These are phyloP conservation scores for Onychomys torridus DNA, from an alignment of 2,797 vertebrate species.

Conservation along the genomic window DNA sequence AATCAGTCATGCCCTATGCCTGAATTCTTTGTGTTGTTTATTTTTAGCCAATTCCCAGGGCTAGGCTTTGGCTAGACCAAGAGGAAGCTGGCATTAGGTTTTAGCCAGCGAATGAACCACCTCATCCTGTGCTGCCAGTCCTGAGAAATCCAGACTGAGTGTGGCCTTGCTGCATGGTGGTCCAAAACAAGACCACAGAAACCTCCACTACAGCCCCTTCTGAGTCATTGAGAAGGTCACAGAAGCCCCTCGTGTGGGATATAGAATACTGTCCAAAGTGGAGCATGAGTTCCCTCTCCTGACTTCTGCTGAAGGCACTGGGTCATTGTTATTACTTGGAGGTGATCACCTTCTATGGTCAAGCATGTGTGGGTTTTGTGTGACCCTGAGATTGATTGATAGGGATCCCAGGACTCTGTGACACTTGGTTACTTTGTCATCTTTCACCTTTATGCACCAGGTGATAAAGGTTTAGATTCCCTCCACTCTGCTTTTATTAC, in stretches of 20 bases:
- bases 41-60: conserved; percentile 14
- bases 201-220: not conserved
- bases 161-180: not conserved
- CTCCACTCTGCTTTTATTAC: not conserved
- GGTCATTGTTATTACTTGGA: not conserved
- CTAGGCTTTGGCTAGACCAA: not conserved
- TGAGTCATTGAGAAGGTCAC: not conserved
- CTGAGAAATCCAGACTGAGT: not conserved
- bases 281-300: rapidly evolving
- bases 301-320: too few species aligned
- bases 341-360: not conserved
- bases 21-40: conserved; percentile 44
- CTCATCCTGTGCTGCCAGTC: not conserved
- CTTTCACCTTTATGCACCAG: not conserved
- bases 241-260: rapidly evolving
- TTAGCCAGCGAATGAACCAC: not conserved
- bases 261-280: not conserved
- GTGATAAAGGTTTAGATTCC: not conserved
- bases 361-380: not conserved
- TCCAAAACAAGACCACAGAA: not conserved
- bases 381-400: not conserved
- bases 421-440: not conserved
- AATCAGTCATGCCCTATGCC: not conserved
- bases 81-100: conserved; percentile 36
- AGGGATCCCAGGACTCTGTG: not conserved